Percentiles rank a stretch among this genome's conserved stretches.
Evolutionary conservation across 2,797 vertebrate species (phyloP).

Genomic region (Ceryle rudis): DNA sequence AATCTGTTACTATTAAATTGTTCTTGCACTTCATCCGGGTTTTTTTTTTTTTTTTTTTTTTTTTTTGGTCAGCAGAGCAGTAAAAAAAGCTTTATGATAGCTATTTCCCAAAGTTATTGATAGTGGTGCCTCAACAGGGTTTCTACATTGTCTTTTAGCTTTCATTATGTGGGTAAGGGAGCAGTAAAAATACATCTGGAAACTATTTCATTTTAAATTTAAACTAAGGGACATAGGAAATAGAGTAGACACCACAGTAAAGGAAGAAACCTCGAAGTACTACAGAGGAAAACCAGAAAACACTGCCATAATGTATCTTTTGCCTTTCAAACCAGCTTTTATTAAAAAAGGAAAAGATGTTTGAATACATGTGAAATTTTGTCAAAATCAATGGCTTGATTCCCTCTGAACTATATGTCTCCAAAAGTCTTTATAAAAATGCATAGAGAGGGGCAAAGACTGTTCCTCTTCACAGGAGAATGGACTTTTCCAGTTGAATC

Average conservation of each 20-base stretch:
- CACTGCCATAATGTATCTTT: neutral
- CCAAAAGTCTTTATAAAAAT: neutral
- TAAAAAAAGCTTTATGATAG: neutral
- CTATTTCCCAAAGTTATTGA: constrained; percentile 48
- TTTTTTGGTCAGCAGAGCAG: neutral
- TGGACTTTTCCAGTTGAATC: neutral
- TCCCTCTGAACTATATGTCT: neutral
- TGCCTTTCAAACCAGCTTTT: neutral
- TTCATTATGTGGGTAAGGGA: constrained; percentile 44
- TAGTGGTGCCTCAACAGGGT: constrained; percentile 4
- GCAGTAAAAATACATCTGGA: constrained; percentile 66
- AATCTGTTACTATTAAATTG: neutral
- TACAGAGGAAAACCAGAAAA: neutral
- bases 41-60: neutral
- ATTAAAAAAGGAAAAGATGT: neutral
- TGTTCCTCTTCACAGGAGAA: neutral
- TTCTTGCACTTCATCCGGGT: neutral
- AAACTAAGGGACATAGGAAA: constrained; percentile 24
- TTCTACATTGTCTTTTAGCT: constrained; percentile 40
- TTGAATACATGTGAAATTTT: neutral
- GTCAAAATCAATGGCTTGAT: neutral
- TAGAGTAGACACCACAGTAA: neutral
- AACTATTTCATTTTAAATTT: constrained; percentile 42
- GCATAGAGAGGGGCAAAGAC: neutral
- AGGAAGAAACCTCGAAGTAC: neutral